phyloP scores from a whole-genome alignment of 2,797 vertebrate genomes.

The Harpagifer antarcticus region DNA sequence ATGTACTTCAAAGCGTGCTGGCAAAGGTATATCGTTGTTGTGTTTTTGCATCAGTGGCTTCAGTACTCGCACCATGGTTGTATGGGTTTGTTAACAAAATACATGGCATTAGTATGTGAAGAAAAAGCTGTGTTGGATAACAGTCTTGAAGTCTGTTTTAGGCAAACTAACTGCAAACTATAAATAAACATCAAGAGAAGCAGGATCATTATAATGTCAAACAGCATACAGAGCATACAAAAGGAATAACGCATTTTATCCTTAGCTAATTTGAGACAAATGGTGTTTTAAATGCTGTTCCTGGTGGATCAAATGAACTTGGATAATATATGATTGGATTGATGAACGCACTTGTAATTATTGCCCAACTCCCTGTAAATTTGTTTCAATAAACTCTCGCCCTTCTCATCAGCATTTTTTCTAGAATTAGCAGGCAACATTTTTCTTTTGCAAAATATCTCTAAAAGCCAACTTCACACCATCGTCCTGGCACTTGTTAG shows the following conservation, averaged over 20 bases:
- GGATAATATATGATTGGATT: not conserved
- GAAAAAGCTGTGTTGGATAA: not conserved
- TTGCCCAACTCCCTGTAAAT: not conserved
- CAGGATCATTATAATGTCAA: not conserved
- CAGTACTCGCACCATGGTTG: slow-evolving; percentile 23
- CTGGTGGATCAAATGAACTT: not conserved
- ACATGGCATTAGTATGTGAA: slow-evolving; percentile 3
- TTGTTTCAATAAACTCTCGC: not conserved
- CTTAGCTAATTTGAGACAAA: not conserved
- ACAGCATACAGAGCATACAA: not conserved
- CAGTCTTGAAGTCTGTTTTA: not conserved
- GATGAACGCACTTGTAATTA: not conserved
- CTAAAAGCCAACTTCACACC: not conserved
- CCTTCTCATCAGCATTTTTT: not conserved
- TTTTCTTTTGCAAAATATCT: not conserved
- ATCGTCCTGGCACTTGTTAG: not conserved
- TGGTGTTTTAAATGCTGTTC: not conserved
- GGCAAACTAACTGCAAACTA: not conserved
- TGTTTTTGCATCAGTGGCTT: slow-evolving; percentile 27
- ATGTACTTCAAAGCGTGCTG: not conserved
- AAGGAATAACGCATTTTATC: not conserved
- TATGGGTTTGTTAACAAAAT: slow-evolving; percentile 33
- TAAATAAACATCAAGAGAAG: not conserved
- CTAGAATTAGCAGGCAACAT: not conserved
- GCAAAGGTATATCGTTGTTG: slow-evolving; percentile 17